These are phyloP conservation scores for Passer montanus DNA, from an alignment of 2,113 vertebrate species.

Conservation along the genomic window DNA sequence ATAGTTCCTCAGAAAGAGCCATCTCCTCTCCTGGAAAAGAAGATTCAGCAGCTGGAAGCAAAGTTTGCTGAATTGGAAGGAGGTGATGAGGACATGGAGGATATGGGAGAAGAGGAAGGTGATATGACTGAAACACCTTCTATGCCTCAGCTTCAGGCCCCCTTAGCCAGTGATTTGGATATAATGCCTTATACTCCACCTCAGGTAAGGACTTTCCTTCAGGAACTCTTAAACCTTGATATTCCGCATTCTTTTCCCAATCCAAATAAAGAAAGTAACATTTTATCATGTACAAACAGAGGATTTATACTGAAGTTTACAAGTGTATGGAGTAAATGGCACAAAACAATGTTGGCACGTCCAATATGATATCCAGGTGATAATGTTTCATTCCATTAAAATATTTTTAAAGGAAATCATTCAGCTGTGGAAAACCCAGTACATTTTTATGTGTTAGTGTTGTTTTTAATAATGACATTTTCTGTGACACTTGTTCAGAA, in stretches of 20 bases:
- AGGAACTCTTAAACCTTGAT: neutral
- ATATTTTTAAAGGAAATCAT: neutral
- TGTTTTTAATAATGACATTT: neutral
- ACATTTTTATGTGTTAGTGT: neutral
- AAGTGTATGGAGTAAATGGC: neutral
- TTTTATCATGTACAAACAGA: neutral
- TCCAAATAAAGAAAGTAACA: neutral
- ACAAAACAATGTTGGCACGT: neutral
- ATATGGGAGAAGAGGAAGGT: conserved; percentile 93
- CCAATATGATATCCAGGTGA: neutral
- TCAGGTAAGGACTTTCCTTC: conserved; percentile 80
- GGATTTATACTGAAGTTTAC: neutral
- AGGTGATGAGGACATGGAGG: conserved; percentile 93
- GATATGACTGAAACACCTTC: conserved; percentile 86
- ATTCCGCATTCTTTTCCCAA: neutral
- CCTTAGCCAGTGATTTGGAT: conserved; percentile 88
- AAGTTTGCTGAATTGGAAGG: conserved; percentile 97
- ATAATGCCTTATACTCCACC: conserved; percentile 92
- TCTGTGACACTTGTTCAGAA: neutral
- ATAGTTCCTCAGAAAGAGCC: conserved; percentile 97
- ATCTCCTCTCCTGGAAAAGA: conserved; percentile 94
- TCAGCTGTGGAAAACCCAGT: neutral
- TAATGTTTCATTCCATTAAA: neutral
- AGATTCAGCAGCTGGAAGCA: conserved; percentile 95
- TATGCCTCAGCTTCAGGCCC: conserved; percentile 88